Evolutionary conservation across 2,888 invertebrate genomes (phyloP).

Genomic region (Caenorhabditis auriculariae): DNA sequence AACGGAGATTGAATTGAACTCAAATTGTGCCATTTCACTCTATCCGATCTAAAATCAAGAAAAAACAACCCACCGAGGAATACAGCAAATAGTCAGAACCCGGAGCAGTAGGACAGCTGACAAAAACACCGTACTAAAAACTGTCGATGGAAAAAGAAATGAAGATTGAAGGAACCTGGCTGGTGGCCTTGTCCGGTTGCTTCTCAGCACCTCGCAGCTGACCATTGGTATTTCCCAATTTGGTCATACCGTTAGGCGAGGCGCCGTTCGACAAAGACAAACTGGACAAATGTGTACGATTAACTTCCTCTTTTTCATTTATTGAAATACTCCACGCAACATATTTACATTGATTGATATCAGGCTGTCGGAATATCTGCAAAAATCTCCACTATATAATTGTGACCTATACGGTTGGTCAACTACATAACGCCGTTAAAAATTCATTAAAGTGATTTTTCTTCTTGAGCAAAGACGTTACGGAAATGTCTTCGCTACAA

Average conservation of each 20-base stretch:
- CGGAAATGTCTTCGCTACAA: no score
- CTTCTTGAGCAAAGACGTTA: no score
- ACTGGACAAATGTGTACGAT: not conserved
- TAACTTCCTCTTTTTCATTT: not conserved
- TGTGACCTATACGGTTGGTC: no score
- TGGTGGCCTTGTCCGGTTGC: slow-evolving; percentile 1
- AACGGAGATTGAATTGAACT: not conserved
- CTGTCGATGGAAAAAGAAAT: not conserved
- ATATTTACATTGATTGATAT: slow-evolving; percentile 41
- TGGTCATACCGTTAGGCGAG: not conserved
- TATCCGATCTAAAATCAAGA: not conserved
- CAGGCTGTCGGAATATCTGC: slow-evolving; percentile 48
- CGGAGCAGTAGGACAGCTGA: slow-evolving; percentile 2
- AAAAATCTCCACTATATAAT: slow-evolving; percentile 5
- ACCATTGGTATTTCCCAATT: not conserved
- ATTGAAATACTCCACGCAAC: slow-evolving; percentile 35
- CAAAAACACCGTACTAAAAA: slow-evolving; percentile 17
- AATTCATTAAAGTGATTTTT: no score
- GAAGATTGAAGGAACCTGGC: slow-evolving; percentile 4
- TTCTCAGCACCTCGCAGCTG: slow-evolving; percentile 4
- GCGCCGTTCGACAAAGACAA: not conserved
- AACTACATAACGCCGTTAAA: no score
- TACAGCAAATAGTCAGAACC: slow-evolving; percentile 8
- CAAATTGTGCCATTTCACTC: not conserved
- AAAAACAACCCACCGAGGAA: slow-evolving; percentile 12